Base-by-base conservation (phyloP, 2,113 vertebrate genomes). In the Ammodytes dubius region DNA sequence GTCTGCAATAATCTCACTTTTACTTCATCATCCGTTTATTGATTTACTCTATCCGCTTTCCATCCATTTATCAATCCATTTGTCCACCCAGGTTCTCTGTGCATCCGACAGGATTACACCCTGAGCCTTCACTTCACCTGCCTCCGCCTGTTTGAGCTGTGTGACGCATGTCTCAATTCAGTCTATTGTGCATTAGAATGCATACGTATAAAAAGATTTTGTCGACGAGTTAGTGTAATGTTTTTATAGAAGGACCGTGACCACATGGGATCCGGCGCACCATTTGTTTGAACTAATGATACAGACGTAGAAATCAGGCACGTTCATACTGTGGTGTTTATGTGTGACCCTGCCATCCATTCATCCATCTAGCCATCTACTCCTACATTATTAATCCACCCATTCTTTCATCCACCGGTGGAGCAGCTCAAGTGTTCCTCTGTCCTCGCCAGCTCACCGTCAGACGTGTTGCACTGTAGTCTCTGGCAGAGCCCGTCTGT, bases 401-500 rank as follows among this genome's bases (percentile, higher is more conserved):
- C 65, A 50, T 39, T 13, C 46, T 1, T 46, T 17, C 35, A 9
- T n/a, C 43, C 47, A 11, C 27, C 27, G 27, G 27, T 27, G 27
- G 27, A 27, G 27, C 27, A 27, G 27, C 27, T 27, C 27, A 27
- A 27, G 27, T 2, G 27, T 27, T 27, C 27, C 27, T 27, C 27
- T 27, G 27, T 27, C 27, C 27, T 27, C 9, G 49, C 6, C 39
- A 64, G 60, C 95, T 94, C 93, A 97, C 97, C 97, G 8, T 97
- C 96, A 1, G 91, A 96, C 80, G 95, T 94, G 11, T 90, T 96
- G 87, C 97, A 96, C 92, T 95, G 96, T 89, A 98, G 95, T 92
- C 97, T 95, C 79, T 95, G 95, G 83, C 97, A 97, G 86, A 98
- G 96, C 17, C 96, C 96, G 0, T 95, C 88, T 77, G 95, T 95